Base-by-base conservation (phyloP, 2,113 vertebrate species). In the Acrocephalus kingi region DNA sequence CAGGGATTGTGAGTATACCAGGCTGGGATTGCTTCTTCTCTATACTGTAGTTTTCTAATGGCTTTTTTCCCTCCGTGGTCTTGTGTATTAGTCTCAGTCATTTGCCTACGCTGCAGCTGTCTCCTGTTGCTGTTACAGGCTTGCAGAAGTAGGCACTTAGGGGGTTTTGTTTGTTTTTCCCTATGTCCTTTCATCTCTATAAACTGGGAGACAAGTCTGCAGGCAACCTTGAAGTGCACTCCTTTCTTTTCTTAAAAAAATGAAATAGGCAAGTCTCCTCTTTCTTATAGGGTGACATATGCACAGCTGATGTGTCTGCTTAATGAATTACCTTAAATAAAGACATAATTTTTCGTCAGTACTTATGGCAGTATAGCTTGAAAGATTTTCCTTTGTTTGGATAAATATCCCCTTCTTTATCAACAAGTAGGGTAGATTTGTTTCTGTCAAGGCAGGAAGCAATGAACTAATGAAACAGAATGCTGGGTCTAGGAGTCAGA, bases 211-310 rank as follows among this genome's bases (percentile, higher is more conserved):
- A 59, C 11, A 31, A 59, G 54, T 68, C 52, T 83, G 20, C 13
- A 35, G 33, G 48, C 27, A 78, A 24, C 52, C 16, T 78, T 61
- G 25, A 77, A 59, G 16, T 33, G 39, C 11, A 24, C 10, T 9
- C 15, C 9, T 87, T 77, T 37, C 11, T 68, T 86, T 41, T 18
- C 11, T 64, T 35, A 58, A 43, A 69, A 73, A 39, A 64, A 39
- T 28, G 16, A 80, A 66, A n/a, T 0, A 0, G 4, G 3, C 5
- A 2, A 55, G 33, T 84, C 1, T 0, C 39, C 43, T 71, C 18
- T 23, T 89, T 72, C 54, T 46, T 66, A 9, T 9, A 14, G 7
- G 21, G 8, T 31, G 59, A 45, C 25, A 11, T 13, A 4, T 28
- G 17, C 14, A 25, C 18, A 67, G 16, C 4, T 54, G 7, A 33